Percentiles rank a stretch among this genome's conserved stretches.
Evolutionary conservation across 1,140 invertebrate genomes (phyloP).

Genomic region (Olivierus martensii): DNA sequence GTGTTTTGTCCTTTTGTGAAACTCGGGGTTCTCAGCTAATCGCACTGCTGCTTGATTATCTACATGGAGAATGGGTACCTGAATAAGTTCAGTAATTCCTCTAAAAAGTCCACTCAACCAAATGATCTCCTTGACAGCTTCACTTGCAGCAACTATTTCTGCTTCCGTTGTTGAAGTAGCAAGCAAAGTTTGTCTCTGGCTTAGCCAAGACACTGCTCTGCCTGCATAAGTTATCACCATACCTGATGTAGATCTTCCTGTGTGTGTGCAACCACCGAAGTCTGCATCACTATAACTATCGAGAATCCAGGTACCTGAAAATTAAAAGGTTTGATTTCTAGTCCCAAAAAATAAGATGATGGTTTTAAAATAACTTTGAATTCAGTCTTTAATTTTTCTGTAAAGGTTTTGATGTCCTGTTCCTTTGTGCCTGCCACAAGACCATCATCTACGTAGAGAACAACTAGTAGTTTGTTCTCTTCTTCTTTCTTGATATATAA

Average conservation of each 20-base stretch:
- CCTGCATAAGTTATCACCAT: neutral
- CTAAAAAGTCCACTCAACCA: neutral
- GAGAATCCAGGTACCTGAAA: too few relatives aligned
- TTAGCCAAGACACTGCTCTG: conserved; percentile 5
- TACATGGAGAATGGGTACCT: conserved; percentile 9
- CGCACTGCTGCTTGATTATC: conserved; percentile 26
- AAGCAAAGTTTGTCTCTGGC: conserved; percentile 3
- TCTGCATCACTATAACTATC: too few relatives aligned
- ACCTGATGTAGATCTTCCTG: conserved; percentile 5
- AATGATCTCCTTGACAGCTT: conserved; percentile 5
- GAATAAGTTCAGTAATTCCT: neutral
- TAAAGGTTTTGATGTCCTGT: too few relatives aligned
- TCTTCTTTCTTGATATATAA: too few relatives aligned
- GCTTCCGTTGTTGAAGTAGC: conserved; percentile 10
- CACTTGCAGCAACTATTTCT: conserved; percentile 3
- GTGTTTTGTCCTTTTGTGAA: conserved; percentile 30
- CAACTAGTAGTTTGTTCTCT: neutral
- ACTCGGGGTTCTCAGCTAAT: conserved; percentile 27
- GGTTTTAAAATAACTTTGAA: too few relatives aligned
- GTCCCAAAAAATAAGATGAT: too few relatives aligned
- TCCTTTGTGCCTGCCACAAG: too few relatives aligned
- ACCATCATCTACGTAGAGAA: conserved; percentile 16
- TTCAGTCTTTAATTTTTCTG: too few relatives aligned
- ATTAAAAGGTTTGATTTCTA: too few relatives aligned
- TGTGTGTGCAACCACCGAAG: conserved; percentile 24